phyloP scores from a whole-genome alignment of 2,113 vertebrate species.

The Cyrtonyx montezumae region DNA sequence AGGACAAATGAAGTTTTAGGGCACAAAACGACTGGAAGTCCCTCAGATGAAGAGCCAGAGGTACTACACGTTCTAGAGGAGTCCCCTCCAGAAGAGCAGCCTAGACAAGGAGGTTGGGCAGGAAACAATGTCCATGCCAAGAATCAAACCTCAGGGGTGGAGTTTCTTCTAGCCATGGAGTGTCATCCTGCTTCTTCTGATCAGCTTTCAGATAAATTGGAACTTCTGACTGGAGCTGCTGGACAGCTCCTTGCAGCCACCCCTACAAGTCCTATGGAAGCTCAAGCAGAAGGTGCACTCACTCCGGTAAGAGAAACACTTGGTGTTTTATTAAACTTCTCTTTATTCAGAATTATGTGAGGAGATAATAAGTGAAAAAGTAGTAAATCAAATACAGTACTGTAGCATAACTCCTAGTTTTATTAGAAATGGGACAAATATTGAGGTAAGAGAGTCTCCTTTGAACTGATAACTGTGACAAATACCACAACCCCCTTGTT shows the following conservation, averaged over 20 bases:
- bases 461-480: neutral
- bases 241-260: slow-evolving; percentile 85
- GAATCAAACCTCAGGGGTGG: slow-evolving; percentile 62
- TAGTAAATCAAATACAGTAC: neutral
- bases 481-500: neutral
- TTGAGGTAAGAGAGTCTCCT: neutral
- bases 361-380: neutral
- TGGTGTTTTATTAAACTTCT: neutral
- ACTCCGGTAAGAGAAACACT: slow-evolving; percentile 87
- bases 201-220: slow-evolving; percentile 83
- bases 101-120: slow-evolving; percentile 63
- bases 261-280: slow-evolving; percentile 92
- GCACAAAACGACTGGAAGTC: slow-evolving; percentile 86
- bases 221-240: slow-evolving; percentile 81
- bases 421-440: neutral
- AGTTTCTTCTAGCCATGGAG: slow-evolving; percentile 67
- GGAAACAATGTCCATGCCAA: slow-evolving; percentile 53
- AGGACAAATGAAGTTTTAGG: slow-evolving; percentile 82
- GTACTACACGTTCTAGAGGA: slow-evolving; percentile 86
- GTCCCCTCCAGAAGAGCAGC: slow-evolving; percentile 80
- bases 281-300: slow-evolving; percentile 91
- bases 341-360: neutral
- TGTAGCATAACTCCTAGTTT: neutral
- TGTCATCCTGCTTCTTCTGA: slow-evolving; percentile 72
- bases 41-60: slow-evolving; percentile 93